Evolutionary conservation across 2,888 invertebrate genomes (phyloP).

Genomic region (Plusia festucae): DNA sequence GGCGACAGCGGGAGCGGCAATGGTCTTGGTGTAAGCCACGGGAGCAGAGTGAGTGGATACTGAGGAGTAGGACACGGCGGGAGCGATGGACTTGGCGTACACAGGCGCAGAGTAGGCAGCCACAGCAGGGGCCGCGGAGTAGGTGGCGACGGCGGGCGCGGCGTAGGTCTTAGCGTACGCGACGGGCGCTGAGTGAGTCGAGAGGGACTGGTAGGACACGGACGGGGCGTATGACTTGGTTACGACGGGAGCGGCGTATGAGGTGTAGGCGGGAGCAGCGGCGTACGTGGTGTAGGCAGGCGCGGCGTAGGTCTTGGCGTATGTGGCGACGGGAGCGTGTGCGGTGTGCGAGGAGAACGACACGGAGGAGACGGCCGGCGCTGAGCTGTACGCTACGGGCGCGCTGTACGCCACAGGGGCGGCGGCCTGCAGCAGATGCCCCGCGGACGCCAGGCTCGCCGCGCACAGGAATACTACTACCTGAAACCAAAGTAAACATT

Average conservation of each 20-base stretch:
- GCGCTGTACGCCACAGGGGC: constrained; percentile 77
- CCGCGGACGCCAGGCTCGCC: constrained; percentile 90
- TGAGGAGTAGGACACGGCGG: constrained; percentile 71
- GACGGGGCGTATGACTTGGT: constrained; percentile 73
- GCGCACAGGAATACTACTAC: constrained; percentile 89
- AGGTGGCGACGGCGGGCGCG: constrained; percentile 56
- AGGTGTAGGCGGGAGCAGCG: constrained; percentile 77
- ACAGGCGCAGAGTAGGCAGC: constrained; percentile 64
- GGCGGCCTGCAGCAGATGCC: constrained; percentile 83
- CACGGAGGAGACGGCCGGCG: constrained; percentile 70
- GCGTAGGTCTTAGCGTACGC: constrained; percentile 37
- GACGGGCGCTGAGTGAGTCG: constrained; percentile 76
- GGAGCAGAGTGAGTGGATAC: constrained; percentile 74
- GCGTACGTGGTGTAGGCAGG: constrained; percentile 75
- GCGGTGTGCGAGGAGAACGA: constrained; percentile 56
- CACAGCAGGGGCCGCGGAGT: constrained; percentile 65
- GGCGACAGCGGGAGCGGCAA: constrained; percentile 33
- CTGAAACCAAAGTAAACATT: constrained; percentile 65
- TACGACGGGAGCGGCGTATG: constrained; percentile 66
- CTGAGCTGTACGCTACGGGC: constrained; percentile 78
- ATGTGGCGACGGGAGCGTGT: constrained; percentile 61
- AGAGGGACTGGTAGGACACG: constrained; percentile 66
- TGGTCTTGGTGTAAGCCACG: constrained; percentile 78
- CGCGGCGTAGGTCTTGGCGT: constrained; percentile 69
- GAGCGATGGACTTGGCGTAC: constrained; percentile 44